Evolutionary conservation across 2,797 vertebrate species (phyloP), one percentile per base, ranked within the genome.

Genomic region (Brotula barbata): DNA sequence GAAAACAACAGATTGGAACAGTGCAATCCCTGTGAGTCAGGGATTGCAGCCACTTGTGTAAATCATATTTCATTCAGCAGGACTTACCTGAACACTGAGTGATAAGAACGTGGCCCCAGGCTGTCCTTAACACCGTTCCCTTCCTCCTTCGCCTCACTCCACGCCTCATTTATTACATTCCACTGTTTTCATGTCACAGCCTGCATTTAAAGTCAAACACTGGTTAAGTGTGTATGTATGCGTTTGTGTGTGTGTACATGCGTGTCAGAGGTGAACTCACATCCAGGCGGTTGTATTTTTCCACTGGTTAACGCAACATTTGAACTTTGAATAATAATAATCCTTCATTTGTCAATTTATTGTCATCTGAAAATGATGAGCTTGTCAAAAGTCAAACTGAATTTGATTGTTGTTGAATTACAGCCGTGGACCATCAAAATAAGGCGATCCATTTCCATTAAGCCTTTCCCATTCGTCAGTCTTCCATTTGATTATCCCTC

Each of bases 1-100:
- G 28, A 52, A 55, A 41, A 23, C 47, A 49, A 33, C 37, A 9
- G 48, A 52, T 40, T 67, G 37, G 47, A 59, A 47, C 53, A 16
- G 25, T 47, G 51, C 41, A n/a, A 51, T 56, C 49, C 46, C 34
- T 49, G 58, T 86, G 80, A 83, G 47, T 89, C 85, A 85, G 43
- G 21, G n/a, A n/a, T n/a, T n/a, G n/a, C n/a, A 25, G n/a, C 7
- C 1, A 14, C 54, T 71, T 77, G 63, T 75, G 70, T 81, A 81
- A 82, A 83, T 63, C 37, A 23, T 72, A 25, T 42, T 46, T 42
- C 17, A 17, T 44, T 76, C 37, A 28, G 10, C 47, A 64, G 47
- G 23, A 61, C 44, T 37, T 77, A 81, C 79, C 71, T 71, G 50
- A 49, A 7, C 46, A 50, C 34, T 6, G 31, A 65, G 53, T 36